Evolutionary conservation across 2,113 vertebrate species (phyloP).

Genomic region (Camelus bactrianus): DNA sequence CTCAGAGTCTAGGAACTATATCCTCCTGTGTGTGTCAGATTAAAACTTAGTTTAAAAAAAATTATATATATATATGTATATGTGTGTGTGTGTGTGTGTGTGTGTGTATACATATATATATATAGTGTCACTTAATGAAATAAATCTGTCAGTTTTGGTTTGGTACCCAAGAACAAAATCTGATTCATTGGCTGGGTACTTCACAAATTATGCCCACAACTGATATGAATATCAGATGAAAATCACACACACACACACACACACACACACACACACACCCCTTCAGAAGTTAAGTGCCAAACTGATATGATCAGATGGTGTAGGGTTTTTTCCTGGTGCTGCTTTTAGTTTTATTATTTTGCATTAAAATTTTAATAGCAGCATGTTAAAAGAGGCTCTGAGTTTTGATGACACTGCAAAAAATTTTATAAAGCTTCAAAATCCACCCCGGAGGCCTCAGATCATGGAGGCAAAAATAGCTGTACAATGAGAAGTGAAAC

Average conservation of each 20-base stretch:
- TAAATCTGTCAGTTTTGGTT: background rate
- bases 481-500: background rate
- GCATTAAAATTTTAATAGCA: conserved; percentile 62
- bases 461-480: conserved; percentile 23
- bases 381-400: conserved; percentile 48
- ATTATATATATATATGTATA: too few relatives aligned
- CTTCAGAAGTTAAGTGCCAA: background rate
- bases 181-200: background rate
- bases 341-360: conserved; percentile 67
- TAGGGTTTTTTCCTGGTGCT: conserved; percentile 46
- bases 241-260: background rate
- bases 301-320: background rate
- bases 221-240: background rate
- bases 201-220: background rate
- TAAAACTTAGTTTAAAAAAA: background rate
- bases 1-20: background rate
- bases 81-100: too few relatives aligned
- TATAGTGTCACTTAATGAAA: background rate
- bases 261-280: background rate
- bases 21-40: background rate
- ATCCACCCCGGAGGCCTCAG: background rate
- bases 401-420: conserved; percentile 58
- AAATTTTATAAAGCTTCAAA: conserved; percentile 59
- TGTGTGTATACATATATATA: too few relatives aligned
- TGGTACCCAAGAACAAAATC: background rate